Evolutionary conservation across 2,113 vertebrate genomes (phyloP), one percentile per base, ranked within the genome.

Genomic region (Candoia aspera): DNA sequence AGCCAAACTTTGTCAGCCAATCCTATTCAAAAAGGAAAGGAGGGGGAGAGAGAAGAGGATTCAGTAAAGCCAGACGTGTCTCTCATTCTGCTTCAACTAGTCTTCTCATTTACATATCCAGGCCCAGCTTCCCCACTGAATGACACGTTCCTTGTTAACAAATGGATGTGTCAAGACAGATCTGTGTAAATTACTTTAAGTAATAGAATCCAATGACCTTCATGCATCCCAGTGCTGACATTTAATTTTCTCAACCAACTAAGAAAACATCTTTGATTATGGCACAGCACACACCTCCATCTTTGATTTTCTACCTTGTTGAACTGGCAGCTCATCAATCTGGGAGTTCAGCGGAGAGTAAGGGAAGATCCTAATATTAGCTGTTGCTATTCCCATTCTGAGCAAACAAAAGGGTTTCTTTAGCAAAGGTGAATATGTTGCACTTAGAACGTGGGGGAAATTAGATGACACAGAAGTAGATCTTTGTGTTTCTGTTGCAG

Each of bases 1-100:
- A 99, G 42, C 99, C 99, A 54, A 99, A 99, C 95, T 97, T 98
- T 59, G 96, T 99, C 97, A 99, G 97, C 99, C 99, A 99, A 94
- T 99, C 99, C 99, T 99, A 96, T 42, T 91, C 88, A 94, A 93
- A 73, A 19, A 13, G 54, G 83, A 94, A 33, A 17, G 37, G 10
- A 6, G 19, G 10, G 19, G 10, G 9, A 11, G 57, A 57, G 68
- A 37, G 46, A 37, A 0, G 59, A 0, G 0, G 1, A 57, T 55
- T 87, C 84, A 19, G 23, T 9, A 29, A 6, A 3, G 15, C 2
- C 2, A 9, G 33, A 86, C 17, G n/a, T 73, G 13, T 15, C 11
- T 29, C n/a, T 73, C 2, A 19, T 8, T 17, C n/a, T 37, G n/a
- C n/a, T 79, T 79, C 68, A 79, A 37, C n/a, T 73, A 9, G 73